Conservation (phyloP, 2,113 vertebrate genomes). For the Anseranas semipalmata region DNA sequence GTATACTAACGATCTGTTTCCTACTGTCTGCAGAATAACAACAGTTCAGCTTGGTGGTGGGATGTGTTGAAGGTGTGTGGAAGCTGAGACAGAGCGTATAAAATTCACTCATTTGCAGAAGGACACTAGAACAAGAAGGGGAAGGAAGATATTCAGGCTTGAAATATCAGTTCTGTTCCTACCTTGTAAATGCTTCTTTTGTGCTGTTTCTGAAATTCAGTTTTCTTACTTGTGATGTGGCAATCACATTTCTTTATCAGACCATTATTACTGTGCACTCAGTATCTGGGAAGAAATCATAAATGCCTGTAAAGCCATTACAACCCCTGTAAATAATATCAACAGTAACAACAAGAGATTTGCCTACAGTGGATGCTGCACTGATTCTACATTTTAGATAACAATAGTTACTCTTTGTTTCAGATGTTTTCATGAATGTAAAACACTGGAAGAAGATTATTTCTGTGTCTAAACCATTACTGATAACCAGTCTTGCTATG, state of each 20-base stretch:
- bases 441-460: background rate
- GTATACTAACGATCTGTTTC: background rate
- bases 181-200: background rate
- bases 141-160: background rate
- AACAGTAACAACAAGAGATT: background rate
- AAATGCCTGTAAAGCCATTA: background rate
- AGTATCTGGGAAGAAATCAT: background rate
- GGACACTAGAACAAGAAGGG: background rate
- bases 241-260: background rate
- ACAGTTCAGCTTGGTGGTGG: background rate
- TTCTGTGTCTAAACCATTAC: background rate
- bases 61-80: background rate
- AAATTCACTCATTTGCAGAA: background rate
- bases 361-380: background rate
- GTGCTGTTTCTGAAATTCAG: background rate
- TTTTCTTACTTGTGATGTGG: background rate
- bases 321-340: background rate
- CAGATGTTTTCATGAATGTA: background rate
- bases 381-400: background rate
- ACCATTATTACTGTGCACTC: background rate
- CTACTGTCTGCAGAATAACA: background rate
- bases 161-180: background rate
- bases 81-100: background rate
- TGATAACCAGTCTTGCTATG: background rate
- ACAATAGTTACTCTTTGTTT: background rate